Conservation (phyloP, 92 coral and sea anemone species). For the Muricea muricata region DNA sequence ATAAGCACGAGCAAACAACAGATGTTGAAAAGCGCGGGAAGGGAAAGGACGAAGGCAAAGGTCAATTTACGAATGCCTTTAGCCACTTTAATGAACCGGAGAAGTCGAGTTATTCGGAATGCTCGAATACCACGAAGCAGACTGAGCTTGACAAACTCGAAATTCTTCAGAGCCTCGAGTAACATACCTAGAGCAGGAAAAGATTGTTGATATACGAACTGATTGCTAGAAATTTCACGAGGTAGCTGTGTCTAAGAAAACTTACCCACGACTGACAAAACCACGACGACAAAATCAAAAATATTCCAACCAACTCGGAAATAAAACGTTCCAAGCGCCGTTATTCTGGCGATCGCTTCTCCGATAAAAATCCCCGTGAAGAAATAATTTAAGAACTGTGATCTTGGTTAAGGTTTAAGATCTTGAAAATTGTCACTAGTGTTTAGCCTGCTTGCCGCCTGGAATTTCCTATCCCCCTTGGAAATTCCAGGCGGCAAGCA, state of each 20-base stretch:
- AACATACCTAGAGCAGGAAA: slow-evolving; percentile 61
- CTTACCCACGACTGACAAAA: slow-evolving; percentile 87
- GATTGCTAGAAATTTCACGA: too few species aligned
- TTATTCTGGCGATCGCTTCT: slow-evolving; percentile 86
- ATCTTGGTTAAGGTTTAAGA: slow-evolving; percentile 74
- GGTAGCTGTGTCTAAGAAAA: not conserved
- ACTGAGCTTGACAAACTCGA: slow-evolving; percentile 78
- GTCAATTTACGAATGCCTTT: slow-evolving; percentile 87
- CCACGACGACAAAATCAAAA: slow-evolving; percentile 84
- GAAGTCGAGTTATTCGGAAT: slow-evolving; percentile 86
- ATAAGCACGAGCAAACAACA: slow-evolving; percentile 88
- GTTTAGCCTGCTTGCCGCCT: too few species aligned
- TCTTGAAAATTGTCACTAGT: too few species aligned
- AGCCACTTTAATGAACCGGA: slow-evolving; percentile 91
- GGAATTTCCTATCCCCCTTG: too few species aligned
- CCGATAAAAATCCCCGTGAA: slow-evolving; percentile 84
- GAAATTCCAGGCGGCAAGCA: too few species aligned
- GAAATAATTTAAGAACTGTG: slow-evolving; percentile 76
- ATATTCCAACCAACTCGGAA: slow-evolving; percentile 86
- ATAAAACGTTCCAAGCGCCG: slow-evolving; percentile 80
- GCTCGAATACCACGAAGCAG: slow-evolving; percentile 91
- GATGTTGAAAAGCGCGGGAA: slow-evolving; percentile 90
- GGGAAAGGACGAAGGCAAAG: slow-evolving; percentile 81
- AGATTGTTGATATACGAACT: not conserved
- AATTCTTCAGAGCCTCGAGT: slow-evolving; percentile 66